Evolutionary conservation across 2,797 vertebrate species (phyloP).

Genomic region (Podarcis lilfordi): DNA sequence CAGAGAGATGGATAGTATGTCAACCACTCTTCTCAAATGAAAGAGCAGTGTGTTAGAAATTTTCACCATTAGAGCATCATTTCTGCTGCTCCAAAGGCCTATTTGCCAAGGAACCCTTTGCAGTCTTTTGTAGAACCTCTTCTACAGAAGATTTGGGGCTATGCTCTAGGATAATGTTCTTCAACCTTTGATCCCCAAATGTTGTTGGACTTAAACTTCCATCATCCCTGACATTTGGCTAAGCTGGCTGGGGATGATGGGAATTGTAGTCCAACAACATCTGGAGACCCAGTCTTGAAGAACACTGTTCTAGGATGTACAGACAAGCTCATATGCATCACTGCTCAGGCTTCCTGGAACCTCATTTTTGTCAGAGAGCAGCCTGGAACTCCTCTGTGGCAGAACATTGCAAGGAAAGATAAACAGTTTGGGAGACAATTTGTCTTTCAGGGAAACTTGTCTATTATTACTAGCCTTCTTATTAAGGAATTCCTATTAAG

Average conservation of each 20-base stretch:
- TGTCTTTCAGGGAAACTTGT: background rate
- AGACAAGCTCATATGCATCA: background rate
- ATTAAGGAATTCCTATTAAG: background rate
- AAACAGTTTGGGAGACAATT: background rate
- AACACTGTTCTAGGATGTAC: background rate
- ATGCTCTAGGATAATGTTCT: background rate
- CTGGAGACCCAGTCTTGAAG: no score
- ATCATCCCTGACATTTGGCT: no score
- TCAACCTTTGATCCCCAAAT: no score
- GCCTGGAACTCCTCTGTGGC: background rate
- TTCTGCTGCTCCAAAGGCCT: background rate
- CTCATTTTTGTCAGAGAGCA: background rate
- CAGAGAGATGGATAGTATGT: background rate
- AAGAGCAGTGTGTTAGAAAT: background rate
- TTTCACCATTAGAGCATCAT: no score
- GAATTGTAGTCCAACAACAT: no score
- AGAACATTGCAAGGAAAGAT: background rate
- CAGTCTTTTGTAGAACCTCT: background rate
- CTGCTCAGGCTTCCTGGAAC: background rate
- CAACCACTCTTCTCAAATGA: background rate
- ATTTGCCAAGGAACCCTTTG: background rate
- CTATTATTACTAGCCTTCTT: no score
- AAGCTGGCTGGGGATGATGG: no score
- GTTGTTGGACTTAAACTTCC: no score
- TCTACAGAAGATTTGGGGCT: background rate